Evolutionary conservation across 2,113 vertebrate species (phyloP), one percentile per base, ranked within the genome.

Genomic region (Morone chrysops): DNA sequence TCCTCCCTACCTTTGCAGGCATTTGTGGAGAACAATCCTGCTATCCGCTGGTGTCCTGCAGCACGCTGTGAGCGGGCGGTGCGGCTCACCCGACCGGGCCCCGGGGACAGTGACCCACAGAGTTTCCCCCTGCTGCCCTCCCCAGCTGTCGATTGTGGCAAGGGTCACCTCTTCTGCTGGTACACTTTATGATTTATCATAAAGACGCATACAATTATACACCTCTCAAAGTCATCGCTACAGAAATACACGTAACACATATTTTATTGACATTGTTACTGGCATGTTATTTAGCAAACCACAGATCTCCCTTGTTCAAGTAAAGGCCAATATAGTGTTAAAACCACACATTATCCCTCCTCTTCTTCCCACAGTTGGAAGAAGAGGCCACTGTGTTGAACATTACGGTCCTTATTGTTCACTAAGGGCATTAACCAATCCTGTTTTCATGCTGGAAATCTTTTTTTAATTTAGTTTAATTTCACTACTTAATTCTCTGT

Each of bases 101-200:
- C 97, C 0, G 96, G 96, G 83, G 96, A 96, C 80, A 94, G 94
- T 22, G 98, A 99, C 88, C 94, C 97, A 0, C 97, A 97, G 81
- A 97, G 94, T 88, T 99, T 98, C 80, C 97, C 98, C 8, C 92
- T 99, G 91, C 94, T 99, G n/a, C 96, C 97, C 85, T 97, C 98
- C 16, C 98, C 98, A 70, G 98, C 98, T 38, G 98, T 99, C n/a
- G 98, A 99, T 63, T 99, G 98, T 93, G 98, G 98, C 45, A 99
- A 97, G 92, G 97, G 98, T 82, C 98, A 99, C 80, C 93, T 94
- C 40, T 94, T 94, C 82, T 94, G 93, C 93, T 93, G 93, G 92
- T 94, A 91, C 51, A n/a, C 60, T n/a, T 62, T 6, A 53, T 43
- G 9, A 65, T 74, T 80, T 60, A 48, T 53, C 66, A 7, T 22